Base-by-base conservation (phyloP, 1,140 invertebrate genomes). In the Orius laevigatus region DNA sequence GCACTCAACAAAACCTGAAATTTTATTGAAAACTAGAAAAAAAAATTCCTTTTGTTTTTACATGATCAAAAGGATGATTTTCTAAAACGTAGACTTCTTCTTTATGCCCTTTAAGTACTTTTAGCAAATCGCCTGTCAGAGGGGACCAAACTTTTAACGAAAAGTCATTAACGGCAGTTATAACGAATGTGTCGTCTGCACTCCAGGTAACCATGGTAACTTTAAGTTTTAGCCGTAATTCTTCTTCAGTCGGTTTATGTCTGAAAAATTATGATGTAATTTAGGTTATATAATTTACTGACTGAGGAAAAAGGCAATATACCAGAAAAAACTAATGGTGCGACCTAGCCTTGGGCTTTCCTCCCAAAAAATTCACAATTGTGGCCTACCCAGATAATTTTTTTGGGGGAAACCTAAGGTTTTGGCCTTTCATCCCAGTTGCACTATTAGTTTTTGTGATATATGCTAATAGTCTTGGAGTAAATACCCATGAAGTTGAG, bases 141-240 rank as follows among this genome's bases (percentile, higher is more conserved):
- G 78, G 66, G 61, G 90, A 78, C 93, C 93, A 98, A n/a, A 96
- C 80, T 74, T 91, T 87, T 14, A 94, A 66, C 1, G 72, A 63
- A 53, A 59, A 58, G 69, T 93, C 86, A 61, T 76, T 86, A 1
- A 89, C 83, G 1, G 93, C 89, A 0, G 92, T 97, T 4, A 97
- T 75, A 12, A 95, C 83, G 62, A 74, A 81, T 12, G 74, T 68
- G 63, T 98, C 93, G 47, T 88, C 86, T 38, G 72, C 68, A 65
- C 84, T 87, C 94, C 94, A 98, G 31, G 78, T 79, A 3, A 98
- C 90, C 91, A 98, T 98, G 1, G 88, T 93, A 1, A 98, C 91
- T 66, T 83, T 79, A 11, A 80, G 62, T 57, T 84, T 83, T 56
- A 72, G 72, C 52, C 72, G 73, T 14, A 55, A 58, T 50, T 81